Evolutionary conservation across 1,140 invertebrate genomes (phyloP).

Genomic region (Danaus melanippus): DNA sequence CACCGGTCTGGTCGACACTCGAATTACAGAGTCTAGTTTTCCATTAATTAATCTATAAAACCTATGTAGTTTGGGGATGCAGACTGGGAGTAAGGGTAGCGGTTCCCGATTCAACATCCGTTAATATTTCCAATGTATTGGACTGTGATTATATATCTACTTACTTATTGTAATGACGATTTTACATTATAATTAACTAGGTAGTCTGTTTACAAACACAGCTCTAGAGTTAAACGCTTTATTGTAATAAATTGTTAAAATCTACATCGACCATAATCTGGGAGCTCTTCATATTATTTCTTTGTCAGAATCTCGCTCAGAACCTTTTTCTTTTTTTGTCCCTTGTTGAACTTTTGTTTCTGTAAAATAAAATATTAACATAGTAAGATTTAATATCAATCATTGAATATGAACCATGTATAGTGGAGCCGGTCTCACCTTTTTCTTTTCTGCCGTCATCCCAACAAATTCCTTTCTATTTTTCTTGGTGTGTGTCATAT

Average conservation of each 20-base stretch:
- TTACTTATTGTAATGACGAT: constrained; percentile 70
- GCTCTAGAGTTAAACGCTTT: constrained; percentile 8
- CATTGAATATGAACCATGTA: constrained; percentile 1
- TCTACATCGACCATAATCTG: not conserved
- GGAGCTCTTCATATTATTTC: constrained; percentile 15
- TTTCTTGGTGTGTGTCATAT: constrained; percentile 36
- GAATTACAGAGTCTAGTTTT: too few relatives aligned
- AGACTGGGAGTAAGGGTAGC: too few relatives aligned
- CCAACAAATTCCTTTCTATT: constrained; percentile 62
- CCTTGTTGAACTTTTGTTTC: constrained; percentile 58
- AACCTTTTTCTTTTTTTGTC: constrained; percentile 52
- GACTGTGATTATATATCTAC: constrained; percentile 71
- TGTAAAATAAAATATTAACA: constrained; percentile 34
- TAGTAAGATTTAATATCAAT: too few relatives aligned
- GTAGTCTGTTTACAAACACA: not conserved
- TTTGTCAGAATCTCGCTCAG: constrained; percentile 55
- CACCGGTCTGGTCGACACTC: too few relatives aligned
- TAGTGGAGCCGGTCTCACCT: constrained; percentile 29
- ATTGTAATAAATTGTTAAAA: constrained; percentile 13
- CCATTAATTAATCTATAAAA: too few relatives aligned
- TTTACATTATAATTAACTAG: constrained; percentile 41
- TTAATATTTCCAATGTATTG: constrained; percentile 36
- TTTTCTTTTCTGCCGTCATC: constrained; percentile 61
- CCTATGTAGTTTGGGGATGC: too few relatives aligned
- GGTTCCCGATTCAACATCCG: too few relatives aligned